These are phyloP conservation scores for Augiades crinisus DNA, from an alignment of 2,888 invertebrate species.

Conservation along the genomic window DNA sequence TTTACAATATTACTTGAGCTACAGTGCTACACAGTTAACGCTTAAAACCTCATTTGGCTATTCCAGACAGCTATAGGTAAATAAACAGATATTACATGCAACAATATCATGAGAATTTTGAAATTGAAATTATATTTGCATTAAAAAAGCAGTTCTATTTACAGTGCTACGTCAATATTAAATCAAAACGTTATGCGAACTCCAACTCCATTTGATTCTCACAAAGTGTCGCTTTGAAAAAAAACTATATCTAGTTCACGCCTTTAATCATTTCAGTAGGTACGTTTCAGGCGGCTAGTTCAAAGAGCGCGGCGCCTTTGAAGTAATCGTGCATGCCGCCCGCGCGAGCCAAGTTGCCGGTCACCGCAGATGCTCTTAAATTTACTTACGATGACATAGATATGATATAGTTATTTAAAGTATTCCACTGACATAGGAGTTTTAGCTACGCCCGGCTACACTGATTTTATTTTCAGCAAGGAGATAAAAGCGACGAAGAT, in stretches of 20 bases:
- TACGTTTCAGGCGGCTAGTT: slow-evolving; percentile 54
- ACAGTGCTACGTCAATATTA: background rate
- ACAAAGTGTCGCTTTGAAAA: slow-evolving; percentile 26
- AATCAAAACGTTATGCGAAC: slow-evolving; percentile 3
- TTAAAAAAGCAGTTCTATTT: slow-evolving; percentile 3
- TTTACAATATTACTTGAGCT: too few species aligned
- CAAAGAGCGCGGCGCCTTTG: slow-evolving; percentile 66
- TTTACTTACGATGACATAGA: slow-evolving; percentile 11
- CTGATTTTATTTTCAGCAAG: background rate
- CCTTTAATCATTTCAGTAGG: slow-evolving; percentile 39
- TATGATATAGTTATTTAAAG: background rate
- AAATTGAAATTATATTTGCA: background rate
- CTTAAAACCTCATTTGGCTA: too few species aligned
- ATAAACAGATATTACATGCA: too few species aligned
- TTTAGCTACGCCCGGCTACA: background rate
- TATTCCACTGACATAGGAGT: background rate
- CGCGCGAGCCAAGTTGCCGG: slow-evolving; percentile 57
- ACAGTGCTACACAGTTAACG: too few species aligned
- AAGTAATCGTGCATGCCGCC: slow-evolving; percentile 42
- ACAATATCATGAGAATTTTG: background rate
- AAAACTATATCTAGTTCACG: slow-evolving; percentile 28
- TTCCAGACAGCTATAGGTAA: too few species aligned
- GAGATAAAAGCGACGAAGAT: background rate
- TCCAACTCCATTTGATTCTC: slow-evolving; percentile 7
- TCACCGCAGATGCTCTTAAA: slow-evolving; percentile 46